Evolutionary conservation across 2,888 invertebrate genomes (phyloP), one percentile per base, ranked within the genome.

Genomic region (Synanthedon tipuliformis): DNA sequence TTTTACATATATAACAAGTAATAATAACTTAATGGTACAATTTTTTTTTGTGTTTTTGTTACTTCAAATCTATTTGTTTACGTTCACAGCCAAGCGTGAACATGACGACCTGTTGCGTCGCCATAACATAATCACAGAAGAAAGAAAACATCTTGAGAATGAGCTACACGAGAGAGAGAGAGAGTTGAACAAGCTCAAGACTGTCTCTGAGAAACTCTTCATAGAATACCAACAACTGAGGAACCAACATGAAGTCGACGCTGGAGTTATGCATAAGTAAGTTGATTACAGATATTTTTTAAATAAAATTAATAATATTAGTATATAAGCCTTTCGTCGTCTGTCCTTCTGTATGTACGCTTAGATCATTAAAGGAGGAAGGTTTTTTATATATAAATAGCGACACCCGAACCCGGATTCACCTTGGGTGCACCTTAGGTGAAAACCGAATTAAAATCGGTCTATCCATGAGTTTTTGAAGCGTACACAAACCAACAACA

Each of bases 201-300:
- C 78, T 69, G 93, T 92, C 50, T 93, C 93, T 8, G 93, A 93
- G 81, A 91, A 91, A 61, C 76, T 87, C 56, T 93, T 92, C 76
- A 89, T 89, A 56, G 93, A 94, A 71, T 93, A 93, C 75, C 93
- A 93, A 72, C 91, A 91, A 69, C 81, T 93, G 40, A 91, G 91
- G 72, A 91, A 91, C 70, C 91, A 92, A 75, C 92, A 93, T 73
- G 92, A 93, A 61, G 89, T 92, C 41, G 93, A 94, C 67, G 89
- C 92, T 0, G 90, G 90, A 3, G 92, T 93, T 51, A 92, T 93
- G 92, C 90, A 92, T 60, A 92, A 89, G 90, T 90, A 57, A 83
- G 86, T 69, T 2, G 40, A 3, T 34, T 45, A 45, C 34, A 34
- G 3, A 34, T 34, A 1, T 2, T 34, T 27, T 34, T 0, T 34